Base-by-base conservation (phyloP, 2,888 invertebrate genomes). In the Therioaphis trifolii region DNA sequence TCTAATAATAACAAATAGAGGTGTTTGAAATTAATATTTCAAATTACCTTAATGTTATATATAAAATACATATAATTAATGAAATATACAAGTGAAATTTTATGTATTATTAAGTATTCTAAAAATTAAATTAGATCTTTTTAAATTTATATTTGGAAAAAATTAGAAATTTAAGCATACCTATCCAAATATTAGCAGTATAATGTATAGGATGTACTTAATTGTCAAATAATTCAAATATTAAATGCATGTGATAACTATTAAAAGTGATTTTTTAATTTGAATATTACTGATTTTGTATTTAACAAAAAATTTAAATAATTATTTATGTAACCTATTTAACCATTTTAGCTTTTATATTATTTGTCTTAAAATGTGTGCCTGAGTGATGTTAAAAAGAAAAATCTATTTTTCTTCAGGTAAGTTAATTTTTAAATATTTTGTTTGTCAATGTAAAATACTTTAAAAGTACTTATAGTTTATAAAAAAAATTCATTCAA, bases 31-130 rank as follows among this genome's bases (percentile, higher is more conserved):
- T 61, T 63, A 1, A 63, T 63, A 76, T 14, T 11, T 76, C 29
- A 4, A 2, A 46, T 27, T 63, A 46, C 18, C 18, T 5, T 18
- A 4, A 4, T 49, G 15, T 43, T 40, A 46, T 29, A 29, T 18
- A 18, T 3, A 27, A n/a, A 43, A 69, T 63, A 11, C 18, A 24
- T 35, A 49, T 49, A 18, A 18, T 18, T 14, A 27, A 71, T n/a
- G n/a, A n/a, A n/a, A n/a, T n/a, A n/a, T n/a, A n/a, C 4, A 46
- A 76, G 29, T 76, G 29, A 63, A 49, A 63, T 76, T n/a, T 63
- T 0, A 71, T 49, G 29, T 63, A 76, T 46, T 61, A 40, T 21
- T 27, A 46, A 14, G 9, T 27, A 24, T 29, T n/a, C 40, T 43
- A n/a, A n/a, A n/a, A n/a, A n/a, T n/a, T n/a, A 2, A 61, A 63